Base-by-base conservation (phyloP, 2,797 vertebrate genomes). In the Gallinago solitaria region DNA sequence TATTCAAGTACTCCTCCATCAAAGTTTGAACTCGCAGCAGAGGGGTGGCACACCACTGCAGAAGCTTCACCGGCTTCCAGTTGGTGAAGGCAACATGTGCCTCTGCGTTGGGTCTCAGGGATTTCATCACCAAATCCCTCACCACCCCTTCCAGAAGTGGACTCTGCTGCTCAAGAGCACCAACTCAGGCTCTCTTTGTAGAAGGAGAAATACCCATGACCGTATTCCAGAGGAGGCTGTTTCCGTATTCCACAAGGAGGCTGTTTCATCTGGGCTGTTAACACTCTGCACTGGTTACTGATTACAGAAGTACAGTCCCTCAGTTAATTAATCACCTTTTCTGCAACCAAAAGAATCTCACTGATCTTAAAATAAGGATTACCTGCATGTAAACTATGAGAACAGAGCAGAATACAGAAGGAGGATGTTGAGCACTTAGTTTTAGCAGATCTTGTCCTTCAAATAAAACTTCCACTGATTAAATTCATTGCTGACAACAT, bases 1-100 rank as follows among this genome's bases (percentile, higher is more conserved):
- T 41, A 87, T 85, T 54, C 71, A 94, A 84, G 30, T 37, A 70
- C 64, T 96, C 39, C 51, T 95, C 56, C 53, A 80, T 87, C 83
- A 87, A 88, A 74, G 51, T 57, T 11, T 74, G 83, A 96, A 47
- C 64, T 70, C 68, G 18, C 51, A 60, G 28, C 27, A 23, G 63
- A 93, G 51, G 9, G 16, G n/a, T 63, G 32, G 33, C 51, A 76
- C 45, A 68, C 37, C 54, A 23, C 59, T 37, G 25, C 35, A 37
- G 71, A 84, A 84, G 71, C 25, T 93, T 79, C 81, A 53, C n/a
- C 4, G 4, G 30, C 51, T 85, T 87, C 68, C 56, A 77, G 60
- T 1, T 2, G 2, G 48, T 25, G 50, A 80, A 74, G 35, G 28
- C 74, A 76, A 27, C 0, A 2, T 48, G 45, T 82, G 13, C 24